Base-by-base conservation (phyloP, 2,113 vertebrate genomes). In the Albula goreensis region DNA sequence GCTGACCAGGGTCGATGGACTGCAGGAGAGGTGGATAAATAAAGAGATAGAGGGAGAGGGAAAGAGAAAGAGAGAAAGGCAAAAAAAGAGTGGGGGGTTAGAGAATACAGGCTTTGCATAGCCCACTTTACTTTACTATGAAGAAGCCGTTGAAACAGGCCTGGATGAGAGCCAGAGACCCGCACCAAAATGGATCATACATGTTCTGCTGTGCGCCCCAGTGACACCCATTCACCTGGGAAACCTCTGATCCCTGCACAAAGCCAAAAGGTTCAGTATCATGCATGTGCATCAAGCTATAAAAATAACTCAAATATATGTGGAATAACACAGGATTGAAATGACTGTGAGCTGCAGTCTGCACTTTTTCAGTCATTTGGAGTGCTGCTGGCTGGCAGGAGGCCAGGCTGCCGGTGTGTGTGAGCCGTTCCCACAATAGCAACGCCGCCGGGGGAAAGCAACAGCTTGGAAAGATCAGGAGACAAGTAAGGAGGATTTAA, bases 1-100 rank as follows among this genome's bases (percentile, higher is more conserved):
- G 97, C 91, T 99, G 98, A 25, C 97, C 97, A 0, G 98, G 97
- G 89, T 99, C 98, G 87, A 99, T 94, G 88, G 97, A 98, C 98
- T 98, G 91, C 15, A 85, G n/a, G 86, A 82, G 15, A 89, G 86
- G 88, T 10, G 31, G 25, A 25, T 15, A 85, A 50, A 52, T 13
- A 81, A 41, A 78, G 83, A 80, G 31, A 66, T 11, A 51, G 49
- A 87, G 77, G n/a, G 87, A 89, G 57, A 85, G 80, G 15, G 52
- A 80, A 51, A 80, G 52, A 11, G 80, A 17, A 5, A 49, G 25
- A 25, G 8, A 53, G 10, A 70, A 17, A 83, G 63, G 50, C 66
- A 41, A 12, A 70, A 60, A 70, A 13, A 63, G 48, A 83, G 22
- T 49, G 78, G 80, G 79, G 25, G 31, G n/a, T 31, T 9, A 31